Evolutionary conservation across 2,113 vertebrate species (phyloP), one percentile per base, ranked within the genome.

Genomic region (Clarias batrachus): DNA sequence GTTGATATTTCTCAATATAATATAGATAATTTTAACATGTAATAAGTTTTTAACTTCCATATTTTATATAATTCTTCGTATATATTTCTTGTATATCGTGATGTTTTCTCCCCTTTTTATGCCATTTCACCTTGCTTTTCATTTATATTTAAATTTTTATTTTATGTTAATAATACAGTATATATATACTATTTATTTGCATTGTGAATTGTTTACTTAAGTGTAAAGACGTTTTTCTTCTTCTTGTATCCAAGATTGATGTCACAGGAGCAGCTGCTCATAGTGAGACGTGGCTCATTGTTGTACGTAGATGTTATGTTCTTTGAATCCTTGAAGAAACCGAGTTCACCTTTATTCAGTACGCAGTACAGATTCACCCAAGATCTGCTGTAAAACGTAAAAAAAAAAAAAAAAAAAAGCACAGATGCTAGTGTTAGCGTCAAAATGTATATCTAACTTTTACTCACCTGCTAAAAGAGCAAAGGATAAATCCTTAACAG

Each of bases 311-410:
- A 92, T 10, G 93, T 88, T 0, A 95, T 95, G 48, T 95, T 96
- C 8, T 98, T 99, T 89, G 96, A 91, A 1, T 98, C 97, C 94
- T 98, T 99, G 94, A 97, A 98, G 95, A 99, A 98, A 83, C 97
- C 97, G 83, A 99, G 91, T 91, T 97, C 97, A 0, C 97, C 97
- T 86, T 97, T 98, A 93, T 93, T 96, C 90, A 99, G 94, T 85
- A 98, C 95, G 21, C 97, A 99, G 94, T 98, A 99, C 65, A 99
- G 94, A 93, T 96, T 99, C 88, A 98, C 95, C 97, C 97, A 99
- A 0, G 97, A 98, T 93, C 97, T 98, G 93, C 93, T 94, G 92
- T 89, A 88, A 86, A 88, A 88, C 91, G 90, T 71, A 91, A 89
- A 78, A 59, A 52, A 59, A 27, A 82, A 71, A 52, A 59, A 59